Conservation (phyloP, 1,140 invertebrate genomes). For the Procambarus clarkii region DNA sequence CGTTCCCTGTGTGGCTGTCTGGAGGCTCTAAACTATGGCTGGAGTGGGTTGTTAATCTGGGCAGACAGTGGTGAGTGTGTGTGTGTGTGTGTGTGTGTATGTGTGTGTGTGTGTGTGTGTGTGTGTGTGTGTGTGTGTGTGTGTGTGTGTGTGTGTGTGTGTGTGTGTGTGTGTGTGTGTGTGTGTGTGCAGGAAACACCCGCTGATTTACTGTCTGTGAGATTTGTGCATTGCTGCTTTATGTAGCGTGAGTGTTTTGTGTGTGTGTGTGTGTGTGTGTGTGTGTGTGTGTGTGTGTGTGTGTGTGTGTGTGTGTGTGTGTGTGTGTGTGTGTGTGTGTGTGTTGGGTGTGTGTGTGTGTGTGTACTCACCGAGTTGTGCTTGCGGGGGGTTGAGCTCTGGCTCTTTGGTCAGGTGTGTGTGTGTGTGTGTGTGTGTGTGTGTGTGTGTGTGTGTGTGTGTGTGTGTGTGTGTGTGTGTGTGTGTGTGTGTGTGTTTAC, state of each 20-base stretch:
- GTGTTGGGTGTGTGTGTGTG: background rate
- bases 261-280: conserved; percentile 33
- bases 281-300: conserved; percentile 45
- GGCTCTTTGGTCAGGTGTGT: too few species aligned
- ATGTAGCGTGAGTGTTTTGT: conserved; percentile 32
- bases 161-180: background rate
- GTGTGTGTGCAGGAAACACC: conserved; percentile 9
- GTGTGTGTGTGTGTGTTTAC: too few species aligned
- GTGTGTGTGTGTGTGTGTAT: too few species aligned
- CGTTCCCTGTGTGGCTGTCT: background rate
- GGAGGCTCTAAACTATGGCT: conserved; percentile 15
- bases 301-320: conserved; percentile 34
- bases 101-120: background rate
- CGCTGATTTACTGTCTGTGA: background rate
- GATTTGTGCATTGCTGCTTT: conserved; percentile 38
- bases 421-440: too few species aligned
- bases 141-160: background rate
- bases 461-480: too few species aligned
- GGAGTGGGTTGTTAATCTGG: conserved; percentile 30
- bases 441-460: too few species aligned
- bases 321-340: conserved; percentile 20
- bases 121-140: background rate
- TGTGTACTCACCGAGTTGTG: too few species aligned
- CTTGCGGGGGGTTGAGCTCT: too few species aligned
- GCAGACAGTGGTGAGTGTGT: background rate